Evolutionary conservation across 2,888 invertebrate species (phyloP), one percentile per base, ranked within the genome.

Genomic region (Ophonus ardosiacus): DNA sequence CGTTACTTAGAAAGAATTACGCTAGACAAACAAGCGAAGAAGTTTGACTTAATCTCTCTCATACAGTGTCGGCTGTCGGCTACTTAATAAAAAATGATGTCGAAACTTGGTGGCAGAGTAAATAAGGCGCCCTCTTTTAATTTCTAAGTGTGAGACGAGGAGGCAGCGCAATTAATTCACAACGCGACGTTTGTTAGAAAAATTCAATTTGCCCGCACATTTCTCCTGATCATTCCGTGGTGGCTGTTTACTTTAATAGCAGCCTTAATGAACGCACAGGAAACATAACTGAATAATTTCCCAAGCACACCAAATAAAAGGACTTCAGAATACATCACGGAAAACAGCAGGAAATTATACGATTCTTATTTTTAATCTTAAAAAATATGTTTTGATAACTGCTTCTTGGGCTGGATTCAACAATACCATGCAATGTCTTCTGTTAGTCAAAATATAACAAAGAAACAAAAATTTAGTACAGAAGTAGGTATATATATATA

Each of bases 201-300:
- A 86, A 85, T 86, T 85, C 86, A 86, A 86, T 86, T 86, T 86
- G 63, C 57, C 21, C 74, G 78, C 63, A 76, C 79, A 78, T 85
- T 86, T 84, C 81, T 79, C 82, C 57, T 71, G 74, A 83, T 85
- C 79, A 83, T 83, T 83, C 81, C 57, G 63, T 57, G 61, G 18
- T 38, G 86, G 76, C 85, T 86, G 85, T 86, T 86, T 85, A 83
- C 71, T 74, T 68, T 40, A 74, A 86, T 86, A 79, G 65, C 43
- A 65, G 56, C 65, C 24, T 43, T 79, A 84, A 79, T 79, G 84
- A 84, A 76, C 71, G 43, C 43, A 51, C 43, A 51, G 59, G 31
- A 59, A 21, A 7, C 61, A 31, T 31, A 59, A 51, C 18, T 43
- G 76, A 40, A 51, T 76, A 15, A 18, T 17, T 59, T 17, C 59